These are phyloP conservation scores for Columba livia DNA, from an alignment of 2,113 vertebrate species.

Conservation along the genomic window DNA sequence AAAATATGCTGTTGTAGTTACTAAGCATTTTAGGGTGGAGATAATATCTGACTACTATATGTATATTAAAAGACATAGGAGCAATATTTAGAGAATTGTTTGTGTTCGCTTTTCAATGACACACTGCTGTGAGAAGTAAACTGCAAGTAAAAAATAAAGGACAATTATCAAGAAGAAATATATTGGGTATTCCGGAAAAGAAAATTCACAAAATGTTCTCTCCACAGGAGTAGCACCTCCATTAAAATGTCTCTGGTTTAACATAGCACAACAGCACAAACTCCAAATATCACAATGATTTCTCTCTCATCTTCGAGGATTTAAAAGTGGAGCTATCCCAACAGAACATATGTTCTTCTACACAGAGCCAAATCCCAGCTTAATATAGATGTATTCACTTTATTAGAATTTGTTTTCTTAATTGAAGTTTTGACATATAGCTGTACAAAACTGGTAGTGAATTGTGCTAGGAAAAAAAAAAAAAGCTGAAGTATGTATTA, in stretches of 20 bases:
- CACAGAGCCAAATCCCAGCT: not conserved
- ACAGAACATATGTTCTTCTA: not conserved
- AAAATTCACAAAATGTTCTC: not conserved
- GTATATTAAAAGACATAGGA: not conserved
- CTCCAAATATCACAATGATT: not conserved
- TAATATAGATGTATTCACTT: not conserved
- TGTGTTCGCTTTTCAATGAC: not conserved
- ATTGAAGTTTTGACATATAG: not conserved
- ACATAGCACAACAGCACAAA: not conserved
- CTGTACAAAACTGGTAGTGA: not conserved
- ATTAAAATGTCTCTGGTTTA: not conserved
- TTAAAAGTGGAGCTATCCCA: not conserved
- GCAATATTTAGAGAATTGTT: not conserved
- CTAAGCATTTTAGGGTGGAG: not conserved
- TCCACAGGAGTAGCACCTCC: not conserved
- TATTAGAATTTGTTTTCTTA: not conserved
- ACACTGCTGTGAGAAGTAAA: not conserved
- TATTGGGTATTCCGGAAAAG: not conserved
- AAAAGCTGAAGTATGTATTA: not conserved
- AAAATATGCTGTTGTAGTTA: not conserved
- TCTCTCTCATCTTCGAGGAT: not conserved
- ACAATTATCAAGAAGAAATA: not conserved
- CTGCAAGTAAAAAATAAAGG: not conserved
- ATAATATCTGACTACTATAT: not conserved
- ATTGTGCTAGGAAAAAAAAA: not conserved